These are phyloP conservation scores for Melanargia galathea DNA, from an alignment of 2,888 invertebrate species.

Conservation along the genomic window DNA sequence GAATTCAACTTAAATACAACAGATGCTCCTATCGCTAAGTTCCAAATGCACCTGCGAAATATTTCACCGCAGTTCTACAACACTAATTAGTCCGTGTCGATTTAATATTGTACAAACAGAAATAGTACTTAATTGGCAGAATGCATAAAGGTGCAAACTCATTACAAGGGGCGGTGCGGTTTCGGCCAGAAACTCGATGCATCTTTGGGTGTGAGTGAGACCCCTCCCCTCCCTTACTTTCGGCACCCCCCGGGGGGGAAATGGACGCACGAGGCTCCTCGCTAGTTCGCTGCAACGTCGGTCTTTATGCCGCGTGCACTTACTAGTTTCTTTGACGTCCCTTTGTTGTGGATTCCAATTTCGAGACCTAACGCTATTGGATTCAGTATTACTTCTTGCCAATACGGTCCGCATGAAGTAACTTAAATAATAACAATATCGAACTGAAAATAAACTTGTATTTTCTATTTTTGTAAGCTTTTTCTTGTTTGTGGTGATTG, in stretches of 20 bases:
- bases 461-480: constrained; percentile 25
- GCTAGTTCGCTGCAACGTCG: constrained; percentile 63
- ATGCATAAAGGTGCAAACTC: constrained; percentile 68
- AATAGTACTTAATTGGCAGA: constrained; percentile 43
- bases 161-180: constrained; percentile 73
- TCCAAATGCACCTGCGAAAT: constrained; percentile 22
- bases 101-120: constrained; percentile 42
- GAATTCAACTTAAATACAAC: constrained; percentile 1
- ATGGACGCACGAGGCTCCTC: constrained; percentile 79
- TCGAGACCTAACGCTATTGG: constrained; percentile 58
- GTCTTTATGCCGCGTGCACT: constrained; percentile 79
- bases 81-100: constrained; percentile 40
- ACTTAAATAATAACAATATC: constrained; percentile 24
- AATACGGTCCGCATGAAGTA: constrained; percentile 39
- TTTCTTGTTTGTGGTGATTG: constrained; percentile 11
- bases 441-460: constrained; percentile 22
- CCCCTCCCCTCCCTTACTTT: constrained; percentile 54
- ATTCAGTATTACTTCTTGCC: constrained; percentile 45
- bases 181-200: constrained; percentile 78
- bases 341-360: constrained; percentile 78
- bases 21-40: constrained; percentile 4
- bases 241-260: constrained; percentile 59
- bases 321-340: constrained; percentile 78
- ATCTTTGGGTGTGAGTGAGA: constrained; percentile 77
- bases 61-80: constrained; percentile 27